Percentiles rank a stretch among this genome's conserved stretches.
These are phyloP conservation scores for Gracilinanus agilis DNA, from an alignment of 2,113 vertebrate species.

Conservation along the genomic window DNA sequence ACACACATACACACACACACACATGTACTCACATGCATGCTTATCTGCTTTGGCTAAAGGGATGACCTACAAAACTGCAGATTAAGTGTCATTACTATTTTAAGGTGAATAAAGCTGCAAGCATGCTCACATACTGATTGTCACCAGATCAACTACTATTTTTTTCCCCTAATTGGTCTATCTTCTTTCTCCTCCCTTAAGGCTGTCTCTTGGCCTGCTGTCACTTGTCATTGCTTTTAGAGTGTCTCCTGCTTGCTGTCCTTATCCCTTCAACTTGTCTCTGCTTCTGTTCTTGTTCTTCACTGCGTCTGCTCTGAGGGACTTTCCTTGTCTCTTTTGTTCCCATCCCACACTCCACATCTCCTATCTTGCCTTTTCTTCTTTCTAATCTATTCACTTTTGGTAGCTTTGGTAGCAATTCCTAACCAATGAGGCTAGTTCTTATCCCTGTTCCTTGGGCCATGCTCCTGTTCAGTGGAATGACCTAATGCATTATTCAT, in stretches of 20 bases:
- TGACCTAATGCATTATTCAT: background rate
- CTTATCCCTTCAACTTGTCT: background rate
- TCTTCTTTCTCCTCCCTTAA: background rate
- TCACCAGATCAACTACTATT: background rate
- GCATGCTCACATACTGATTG: background rate
- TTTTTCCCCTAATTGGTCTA: background rate
- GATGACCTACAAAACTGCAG: background rate
- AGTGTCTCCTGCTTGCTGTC: background rate
- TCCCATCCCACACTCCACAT: too few species aligned
- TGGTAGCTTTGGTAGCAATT: too few species aligned
- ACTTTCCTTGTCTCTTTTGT: too few species aligned
- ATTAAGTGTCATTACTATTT: background rate
- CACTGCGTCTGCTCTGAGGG: background rate
- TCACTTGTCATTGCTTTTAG: background rate
- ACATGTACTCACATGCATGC: too few species aligned
- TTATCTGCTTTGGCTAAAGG: background rate
- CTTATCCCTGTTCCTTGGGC: background rate
- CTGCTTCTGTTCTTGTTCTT: background rate
- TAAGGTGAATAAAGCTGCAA: background rate
- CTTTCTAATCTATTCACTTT: background rate
- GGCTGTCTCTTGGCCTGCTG: background rate
- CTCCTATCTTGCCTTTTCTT: too few species aligned
- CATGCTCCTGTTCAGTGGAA: background rate
- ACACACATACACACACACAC: too few species aligned
- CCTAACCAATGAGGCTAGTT: too few species aligned